phyloP scores from a whole-genome alignment of 1,140 invertebrate genomes.

The Leptoteleia sp. region DNA sequence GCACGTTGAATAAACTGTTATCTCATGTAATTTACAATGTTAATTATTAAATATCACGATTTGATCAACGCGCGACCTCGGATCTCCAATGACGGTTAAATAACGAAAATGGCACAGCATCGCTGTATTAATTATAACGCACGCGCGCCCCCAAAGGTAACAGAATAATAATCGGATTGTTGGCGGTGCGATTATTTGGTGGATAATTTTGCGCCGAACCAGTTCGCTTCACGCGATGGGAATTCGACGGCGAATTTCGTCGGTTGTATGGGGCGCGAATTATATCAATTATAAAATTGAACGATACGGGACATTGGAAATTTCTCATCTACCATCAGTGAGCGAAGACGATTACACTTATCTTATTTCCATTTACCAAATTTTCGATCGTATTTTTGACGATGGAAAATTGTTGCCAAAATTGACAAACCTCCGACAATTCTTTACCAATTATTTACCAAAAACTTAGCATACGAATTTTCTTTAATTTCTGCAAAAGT shows the following conservation, averaged over 20 bases:
- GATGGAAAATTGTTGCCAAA: no score
- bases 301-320: not conserved
- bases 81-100: constrained; percentile 8
- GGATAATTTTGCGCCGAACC: constrained; percentile 28
- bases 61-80: not conserved
- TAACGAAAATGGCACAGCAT: constrained; percentile 27
- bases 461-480: no score
- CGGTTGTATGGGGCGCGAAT: constrained; percentile 23
- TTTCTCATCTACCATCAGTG: not conserved
- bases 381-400: no score
- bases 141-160: constrained; percentile 14
- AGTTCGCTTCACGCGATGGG: constrained; percentile 9
- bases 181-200: constrained; percentile 20
- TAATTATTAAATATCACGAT: constrained; percentile 1
- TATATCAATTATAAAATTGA: constrained; percentile 37
- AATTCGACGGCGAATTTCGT: constrained; percentile 39
- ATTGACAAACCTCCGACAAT: no score
- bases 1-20: not conserved
- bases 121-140: constrained; percentile 39
- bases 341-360: no score
- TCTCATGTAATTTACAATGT: not conserved
- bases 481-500: no score
- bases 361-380: no score
- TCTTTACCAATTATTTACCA: no score
- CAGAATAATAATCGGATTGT: constrained; percentile 43